These are phyloP conservation scores for Smittia aterrima DNA, from an alignment of 2,888 invertebrate species.

Conservation along the genomic window DNA sequence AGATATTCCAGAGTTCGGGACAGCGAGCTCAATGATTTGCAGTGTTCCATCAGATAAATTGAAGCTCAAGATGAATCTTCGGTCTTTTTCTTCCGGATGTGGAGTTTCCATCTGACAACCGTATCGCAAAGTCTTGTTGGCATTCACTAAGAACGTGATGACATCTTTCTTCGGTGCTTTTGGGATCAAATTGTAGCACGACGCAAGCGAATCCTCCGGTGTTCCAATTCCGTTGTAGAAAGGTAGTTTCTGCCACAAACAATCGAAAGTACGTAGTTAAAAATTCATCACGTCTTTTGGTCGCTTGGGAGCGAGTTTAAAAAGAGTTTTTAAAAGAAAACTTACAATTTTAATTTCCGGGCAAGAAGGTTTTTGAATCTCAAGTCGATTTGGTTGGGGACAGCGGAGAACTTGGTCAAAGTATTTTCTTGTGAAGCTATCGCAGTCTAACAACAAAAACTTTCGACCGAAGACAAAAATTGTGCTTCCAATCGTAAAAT, in stretches of 20 bases:
- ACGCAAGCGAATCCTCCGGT: constrained; percentile 74
- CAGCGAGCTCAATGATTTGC: constrained; percentile 69
- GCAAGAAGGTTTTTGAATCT: constrained; percentile 49
- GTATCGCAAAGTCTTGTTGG: constrained; percentile 70
- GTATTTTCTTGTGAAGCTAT: constrained; percentile 75
- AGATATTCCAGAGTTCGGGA: constrained; percentile 70
- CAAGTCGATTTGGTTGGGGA: constrained; percentile 46
- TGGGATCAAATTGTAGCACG: constrained; percentile 67
- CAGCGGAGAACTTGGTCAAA: constrained; percentile 55
- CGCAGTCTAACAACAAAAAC: constrained; percentile 77
- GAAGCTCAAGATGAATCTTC: constrained; percentile 75
- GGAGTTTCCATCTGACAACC: constrained; percentile 73
- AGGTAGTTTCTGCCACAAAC: constrained; percentile 43
- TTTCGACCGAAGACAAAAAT: constrained; percentile 66
- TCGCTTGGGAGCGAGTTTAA: too few relatives aligned
- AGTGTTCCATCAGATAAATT: constrained; percentile 73
- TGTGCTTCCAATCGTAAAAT: constrained; percentile 72
- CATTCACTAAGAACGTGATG: constrained; percentile 71
- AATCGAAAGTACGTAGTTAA: constrained; percentile 8
- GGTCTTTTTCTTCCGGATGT: constrained; percentile 72
- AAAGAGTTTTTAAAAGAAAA: background rate
- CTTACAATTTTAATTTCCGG: constrained; percentile 43
- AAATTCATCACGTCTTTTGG: background rate
- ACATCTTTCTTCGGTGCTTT: constrained; percentile 73
- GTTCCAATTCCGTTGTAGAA: constrained; percentile 59